Evolutionary conservation across 2,797 vertebrate species (phyloP).

Genomic region (Liasis olivaceus): DNA sequence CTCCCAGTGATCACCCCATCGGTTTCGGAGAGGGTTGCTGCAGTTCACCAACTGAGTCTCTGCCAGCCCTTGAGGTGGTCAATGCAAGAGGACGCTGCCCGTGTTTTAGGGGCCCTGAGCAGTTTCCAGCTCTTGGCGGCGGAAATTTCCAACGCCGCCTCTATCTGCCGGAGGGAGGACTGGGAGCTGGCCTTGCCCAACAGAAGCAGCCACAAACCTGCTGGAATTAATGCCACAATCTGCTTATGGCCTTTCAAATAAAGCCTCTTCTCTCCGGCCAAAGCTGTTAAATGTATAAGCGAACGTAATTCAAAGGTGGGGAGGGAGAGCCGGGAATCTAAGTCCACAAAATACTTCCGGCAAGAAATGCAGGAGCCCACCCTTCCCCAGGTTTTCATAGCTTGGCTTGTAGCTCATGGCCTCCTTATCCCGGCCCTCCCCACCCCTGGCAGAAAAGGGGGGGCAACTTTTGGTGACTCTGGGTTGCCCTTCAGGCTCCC

Average conservation of each 20-base stretch:
- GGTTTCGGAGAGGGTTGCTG: background rate
- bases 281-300: constrained; percentile 43
- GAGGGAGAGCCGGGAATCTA: constrained; percentile 34
- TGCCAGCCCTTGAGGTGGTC: background rate
- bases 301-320: constrained; percentile 29
- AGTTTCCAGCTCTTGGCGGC: too few species aligned
- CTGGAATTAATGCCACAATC: constrained; percentile 51
- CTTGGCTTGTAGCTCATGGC: background rate
- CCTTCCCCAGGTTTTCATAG: background rate
- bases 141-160: background rate
- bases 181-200: constrained; percentile 31
- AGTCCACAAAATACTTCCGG: constrained; percentile 43
- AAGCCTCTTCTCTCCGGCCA: constrained; percentile 43
- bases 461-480: background rate
- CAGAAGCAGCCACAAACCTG: background rate
- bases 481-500: background rate
- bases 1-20: background rate
- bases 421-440: background rate
- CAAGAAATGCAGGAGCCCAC: background rate
- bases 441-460: background rate
- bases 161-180: fast-evolving
- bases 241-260: constrained; percentile 49
- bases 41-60: background rate
- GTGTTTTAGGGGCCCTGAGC: background rate
- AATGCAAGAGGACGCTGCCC: background rate